phyloP scores from a whole-genome alignment of 2,113 vertebrate species.

The Alaudala cheleensis region DNA sequence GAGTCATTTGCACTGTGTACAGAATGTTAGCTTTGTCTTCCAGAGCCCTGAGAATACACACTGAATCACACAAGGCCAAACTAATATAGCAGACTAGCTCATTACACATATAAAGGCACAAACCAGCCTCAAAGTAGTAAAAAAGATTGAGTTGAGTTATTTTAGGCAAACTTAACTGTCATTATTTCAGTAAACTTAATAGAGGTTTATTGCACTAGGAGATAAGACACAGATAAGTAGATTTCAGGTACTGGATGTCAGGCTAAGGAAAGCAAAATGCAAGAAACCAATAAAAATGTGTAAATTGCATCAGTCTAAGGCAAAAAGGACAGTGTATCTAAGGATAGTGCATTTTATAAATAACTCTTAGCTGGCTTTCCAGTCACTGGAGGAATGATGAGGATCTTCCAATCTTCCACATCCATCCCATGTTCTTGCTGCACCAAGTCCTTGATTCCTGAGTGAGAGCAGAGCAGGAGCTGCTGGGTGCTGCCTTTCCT shows the following conservation, averaged over 20 bases:
- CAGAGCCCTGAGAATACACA: neutral
- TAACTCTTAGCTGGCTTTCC: neutral
- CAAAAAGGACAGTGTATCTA: neutral
- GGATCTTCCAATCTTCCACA: neutral
- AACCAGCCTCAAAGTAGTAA: neutral
- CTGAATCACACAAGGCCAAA: neutral
- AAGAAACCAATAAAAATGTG: neutral
- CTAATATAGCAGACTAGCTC: neutral
- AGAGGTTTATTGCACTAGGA: neutral
- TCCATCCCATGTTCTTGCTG: accelerated
- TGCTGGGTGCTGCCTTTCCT: neutral
- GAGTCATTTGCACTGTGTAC: neutral
- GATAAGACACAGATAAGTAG: neutral
- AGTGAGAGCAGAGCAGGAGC: neutral
- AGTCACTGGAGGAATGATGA: neutral
- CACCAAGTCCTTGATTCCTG: neutral
- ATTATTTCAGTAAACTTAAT: neutral
- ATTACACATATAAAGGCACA: neutral
- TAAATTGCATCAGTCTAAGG: neutral
- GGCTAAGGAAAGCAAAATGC: neutral
- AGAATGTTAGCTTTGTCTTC: neutral
- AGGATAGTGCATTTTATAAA: neutral
- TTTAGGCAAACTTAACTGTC: neutral
- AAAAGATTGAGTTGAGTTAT: neutral
- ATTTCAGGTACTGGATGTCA: neutral